Percentiles rank a stretch among this genome's conserved stretches.
Conservation (phyloP, 2,797 vertebrate genomes). For the Parotocinclus haroldoi region DNA sequence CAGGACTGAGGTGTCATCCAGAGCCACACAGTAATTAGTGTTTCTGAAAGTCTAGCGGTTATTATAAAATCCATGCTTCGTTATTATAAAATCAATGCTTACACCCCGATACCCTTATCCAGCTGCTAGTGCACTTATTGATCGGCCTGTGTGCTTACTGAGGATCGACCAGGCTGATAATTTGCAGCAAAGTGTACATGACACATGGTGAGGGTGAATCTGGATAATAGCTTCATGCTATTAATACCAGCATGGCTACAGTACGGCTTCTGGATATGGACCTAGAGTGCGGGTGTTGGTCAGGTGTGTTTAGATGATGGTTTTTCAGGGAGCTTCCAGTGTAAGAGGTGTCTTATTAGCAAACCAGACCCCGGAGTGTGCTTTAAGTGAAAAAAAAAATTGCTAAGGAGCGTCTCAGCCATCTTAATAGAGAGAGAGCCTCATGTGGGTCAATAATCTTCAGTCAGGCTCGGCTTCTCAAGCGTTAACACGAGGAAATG, state of each 20-base stretch:
- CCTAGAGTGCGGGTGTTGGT: neutral
- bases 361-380: slow-evolving; percentile 22
- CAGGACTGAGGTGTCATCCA: slow-evolving; percentile 44
- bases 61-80: slow-evolving; percentile 60
- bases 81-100: slow-evolving; percentile 59
- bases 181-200: slow-evolving; percentile 53
- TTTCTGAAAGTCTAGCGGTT: slow-evolving; percentile 60
- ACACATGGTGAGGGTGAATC: slow-evolving; percentile 40
- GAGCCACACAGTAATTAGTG: slow-evolving; percentile 54
- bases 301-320: slow-evolving; percentile 13
- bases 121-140: slow-evolving; percentile 48
- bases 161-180: slow-evolving; percentile 51
- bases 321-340: neutral
- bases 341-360: slow-evolving; percentile 15
- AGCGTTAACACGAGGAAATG: slow-evolving; percentile 44
- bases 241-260: slow-evolving; percentile 44
- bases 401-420: slow-evolving; percentile 27
- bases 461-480: slow-evolving; percentile 66
- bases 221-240: slow-evolving; percentile 50
- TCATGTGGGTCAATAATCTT: slow-evolving; percentile 66
- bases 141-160: slow-evolving; percentile 50
- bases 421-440: slow-evolving; percentile 62
- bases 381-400: slow-evolving; percentile 8
- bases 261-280: slow-evolving; percentile 18
- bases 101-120: slow-evolving; percentile 48